A percentile compares a stretch with the other conserved stretches of the same genome.
Conservation (phyloP, 2,888 invertebrate species). For the Ichneumoninae sp. region DNA sequence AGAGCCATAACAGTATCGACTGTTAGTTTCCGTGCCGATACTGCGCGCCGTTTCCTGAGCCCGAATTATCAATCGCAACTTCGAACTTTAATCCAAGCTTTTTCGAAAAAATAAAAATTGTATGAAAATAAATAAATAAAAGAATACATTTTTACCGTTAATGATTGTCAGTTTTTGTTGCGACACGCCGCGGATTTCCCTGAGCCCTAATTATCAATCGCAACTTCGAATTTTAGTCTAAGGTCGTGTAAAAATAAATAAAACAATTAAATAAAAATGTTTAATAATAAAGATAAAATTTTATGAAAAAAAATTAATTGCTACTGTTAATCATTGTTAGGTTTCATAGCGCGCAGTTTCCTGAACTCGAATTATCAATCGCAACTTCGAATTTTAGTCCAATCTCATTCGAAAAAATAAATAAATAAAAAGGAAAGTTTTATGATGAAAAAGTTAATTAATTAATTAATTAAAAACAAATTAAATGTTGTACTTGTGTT, state of each 20-base stretch:
- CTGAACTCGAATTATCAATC: background rate
- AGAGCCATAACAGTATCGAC: conserved; percentile 69
- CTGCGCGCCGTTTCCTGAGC: conserved; percentile 49
- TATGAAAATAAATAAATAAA: too few species aligned
- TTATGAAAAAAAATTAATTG: too few species aligned
- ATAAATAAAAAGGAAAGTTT: too few species aligned
- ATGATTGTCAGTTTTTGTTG: conserved; percentile 63
- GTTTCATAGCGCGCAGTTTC: conserved; percentile 57
- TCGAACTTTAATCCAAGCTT: background rate
- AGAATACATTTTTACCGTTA: too few species aligned
- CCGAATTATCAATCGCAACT: conserved; percentile 1
- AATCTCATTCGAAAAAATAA: background rate
- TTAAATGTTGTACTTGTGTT: background rate
- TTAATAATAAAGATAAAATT: too few species aligned
- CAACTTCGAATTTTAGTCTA: conserved; percentile 5
- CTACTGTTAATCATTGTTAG: conserved; percentile 43
- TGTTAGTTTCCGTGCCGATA: conserved; percentile 61
- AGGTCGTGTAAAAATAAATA: background rate
- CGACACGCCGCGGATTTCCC: conserved; percentile 39
- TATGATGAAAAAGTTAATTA: background rate
- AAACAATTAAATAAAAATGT: too few species aligned
- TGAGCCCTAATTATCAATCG: conserved; percentile 1
- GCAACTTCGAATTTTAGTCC: conserved; percentile 2
- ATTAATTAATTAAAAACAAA: background rate
- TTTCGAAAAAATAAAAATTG: background rate